phyloP scores from a whole-genome alignment of 2,888 invertebrate genomes.

The Aquatica leii region DNA sequence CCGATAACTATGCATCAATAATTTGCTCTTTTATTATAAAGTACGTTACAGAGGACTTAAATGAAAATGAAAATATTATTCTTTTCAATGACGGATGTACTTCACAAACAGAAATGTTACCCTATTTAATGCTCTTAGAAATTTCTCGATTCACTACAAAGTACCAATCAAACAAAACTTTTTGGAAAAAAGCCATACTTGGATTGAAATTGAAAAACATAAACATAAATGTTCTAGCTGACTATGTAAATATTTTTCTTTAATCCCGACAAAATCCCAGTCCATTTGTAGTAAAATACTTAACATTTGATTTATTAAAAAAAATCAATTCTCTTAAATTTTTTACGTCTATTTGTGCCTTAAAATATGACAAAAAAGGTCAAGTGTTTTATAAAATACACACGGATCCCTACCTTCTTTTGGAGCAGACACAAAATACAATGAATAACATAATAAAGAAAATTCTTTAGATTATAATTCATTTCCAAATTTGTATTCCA shows the following conservation, averaged over 20 bases:
- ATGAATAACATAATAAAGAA: neutral
- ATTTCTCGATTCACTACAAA: constrained; percentile 14
- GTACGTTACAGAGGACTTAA: constrained; percentile 1
- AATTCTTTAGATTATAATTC: constrained; percentile 1
- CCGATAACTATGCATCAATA: no score
- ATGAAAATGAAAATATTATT: constrained; percentile 6
- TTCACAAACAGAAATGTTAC: constrained; percentile 1
- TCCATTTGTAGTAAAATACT: constrained; percentile 39
- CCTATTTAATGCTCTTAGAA: neutral
- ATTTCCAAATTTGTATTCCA: neutral
- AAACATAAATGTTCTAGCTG: constrained; percentile 36
- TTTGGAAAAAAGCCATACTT: constrained; percentile 47
- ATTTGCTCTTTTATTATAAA: constrained; percentile 12
- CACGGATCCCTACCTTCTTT: neutral
- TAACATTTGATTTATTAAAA: constrained; percentile 35
- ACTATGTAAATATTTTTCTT: constrained; percentile 37
- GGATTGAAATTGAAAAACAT: constrained; percentile 13
- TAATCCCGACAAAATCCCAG: constrained; percentile 31
- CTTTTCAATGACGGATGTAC: neutral
- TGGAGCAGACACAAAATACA: constrained; percentile 1
- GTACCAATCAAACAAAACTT: constrained; percentile 46
- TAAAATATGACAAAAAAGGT: constrained; percentile 13
- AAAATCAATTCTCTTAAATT: constrained; percentile 8
- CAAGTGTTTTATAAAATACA: constrained; percentile 2
- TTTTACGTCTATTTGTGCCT: constrained; percentile 17